A percentile compares a stretch with the other conserved stretches of the same genome.
Evolutionary conservation across 2,888 invertebrate genomes (phyloP).

Genomic region (Ephialtes manifestator): DNA sequence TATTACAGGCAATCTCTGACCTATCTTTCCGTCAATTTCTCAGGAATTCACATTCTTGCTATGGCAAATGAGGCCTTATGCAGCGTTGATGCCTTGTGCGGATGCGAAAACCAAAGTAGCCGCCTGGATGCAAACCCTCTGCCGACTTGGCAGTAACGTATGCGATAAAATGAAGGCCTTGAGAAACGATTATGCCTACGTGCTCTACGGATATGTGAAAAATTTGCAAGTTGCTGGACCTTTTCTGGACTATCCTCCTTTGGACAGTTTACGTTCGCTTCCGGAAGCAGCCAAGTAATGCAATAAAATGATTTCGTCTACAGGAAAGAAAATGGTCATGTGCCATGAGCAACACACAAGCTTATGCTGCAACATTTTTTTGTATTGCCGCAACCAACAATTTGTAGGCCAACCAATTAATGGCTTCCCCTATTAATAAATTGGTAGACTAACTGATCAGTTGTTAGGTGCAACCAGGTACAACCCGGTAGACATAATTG

Average conservation of each 20-base stretch:
- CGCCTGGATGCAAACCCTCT: conserved; percentile 87
- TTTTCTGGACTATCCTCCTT: conserved; percentile 86
- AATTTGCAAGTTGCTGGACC: conserved; percentile 86
- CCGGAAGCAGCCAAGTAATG: conserved; percentile 83
- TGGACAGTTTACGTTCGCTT: conserved; percentile 84
- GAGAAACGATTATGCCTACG: conserved; percentile 88
- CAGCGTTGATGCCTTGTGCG: conserved; percentile 84
- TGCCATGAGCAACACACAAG: too few relatives aligned
- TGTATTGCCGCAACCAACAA: too few relatives aligned
- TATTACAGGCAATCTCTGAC: not conserved
- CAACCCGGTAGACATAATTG: too few relatives aligned
- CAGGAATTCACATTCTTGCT: conserved; percentile 87
- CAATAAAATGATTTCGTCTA: not conserved
- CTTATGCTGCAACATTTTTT: too few relatives aligned
- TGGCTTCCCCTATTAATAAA: too few relatives aligned
- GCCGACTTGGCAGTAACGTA: conserved; percentile 84
- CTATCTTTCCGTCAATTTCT: conserved; percentile 58
- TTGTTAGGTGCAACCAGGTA: too few relatives aligned
- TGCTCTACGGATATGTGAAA: conserved; percentile 85
- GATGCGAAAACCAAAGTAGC: conserved; percentile 86
- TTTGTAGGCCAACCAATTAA: too few relatives aligned
- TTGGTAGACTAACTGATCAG: too few relatives aligned
- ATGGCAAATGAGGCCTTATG: conserved; percentile 86
- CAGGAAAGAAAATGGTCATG: too few relatives aligned
- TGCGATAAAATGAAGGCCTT: conserved; percentile 87